Percentiles rank a stretch among this genome's conserved stretches.
These are phyloP conservation scores for Aradus depressus DNA, from an alignment of 2,888 invertebrate species.

Conservation along the genomic window DNA sequence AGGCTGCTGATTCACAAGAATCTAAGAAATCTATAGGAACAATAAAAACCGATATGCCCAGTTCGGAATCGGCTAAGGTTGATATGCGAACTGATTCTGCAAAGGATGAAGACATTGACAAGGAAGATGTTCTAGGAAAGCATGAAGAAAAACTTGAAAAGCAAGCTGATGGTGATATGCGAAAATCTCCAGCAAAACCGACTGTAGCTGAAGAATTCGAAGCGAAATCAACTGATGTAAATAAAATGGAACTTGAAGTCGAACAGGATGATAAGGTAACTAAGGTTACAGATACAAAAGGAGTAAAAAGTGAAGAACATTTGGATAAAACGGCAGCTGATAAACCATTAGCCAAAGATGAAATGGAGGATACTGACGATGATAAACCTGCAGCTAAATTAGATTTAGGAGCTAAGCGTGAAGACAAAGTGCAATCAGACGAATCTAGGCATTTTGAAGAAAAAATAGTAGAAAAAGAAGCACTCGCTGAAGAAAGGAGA, in stretches of 20 bases:
- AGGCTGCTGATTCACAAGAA: constrained; percentile 19
- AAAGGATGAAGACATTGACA: no score
- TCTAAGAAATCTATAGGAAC: no score
- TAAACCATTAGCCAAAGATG: neutral
- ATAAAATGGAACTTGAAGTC: neutral
- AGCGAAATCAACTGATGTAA: neutral
- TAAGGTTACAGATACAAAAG: neutral
- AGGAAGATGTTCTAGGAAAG: no score
- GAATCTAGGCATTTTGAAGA: neutral
- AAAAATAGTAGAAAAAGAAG: constrained; percentile 6
- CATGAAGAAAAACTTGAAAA: no score
- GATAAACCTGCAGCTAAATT: neutral
- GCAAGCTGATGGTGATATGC: constrained; percentile 9
- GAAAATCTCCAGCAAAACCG: neutral
- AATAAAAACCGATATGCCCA: no score
- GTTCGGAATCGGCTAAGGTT: no score
- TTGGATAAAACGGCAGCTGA: neutral
- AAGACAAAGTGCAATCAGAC: neutral
- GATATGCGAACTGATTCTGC: no score
- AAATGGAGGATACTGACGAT: neutral
- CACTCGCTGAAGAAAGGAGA: neutral
- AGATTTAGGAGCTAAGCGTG: neutral
- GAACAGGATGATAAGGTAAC: neutral
- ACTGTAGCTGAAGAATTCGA: neutral
- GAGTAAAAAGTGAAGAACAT: neutral